These are phyloP conservation scores for Drosophila athabasca DNA, from an alignment of 1,140 invertebrate genomes.

Conservation along the genomic window DNA sequence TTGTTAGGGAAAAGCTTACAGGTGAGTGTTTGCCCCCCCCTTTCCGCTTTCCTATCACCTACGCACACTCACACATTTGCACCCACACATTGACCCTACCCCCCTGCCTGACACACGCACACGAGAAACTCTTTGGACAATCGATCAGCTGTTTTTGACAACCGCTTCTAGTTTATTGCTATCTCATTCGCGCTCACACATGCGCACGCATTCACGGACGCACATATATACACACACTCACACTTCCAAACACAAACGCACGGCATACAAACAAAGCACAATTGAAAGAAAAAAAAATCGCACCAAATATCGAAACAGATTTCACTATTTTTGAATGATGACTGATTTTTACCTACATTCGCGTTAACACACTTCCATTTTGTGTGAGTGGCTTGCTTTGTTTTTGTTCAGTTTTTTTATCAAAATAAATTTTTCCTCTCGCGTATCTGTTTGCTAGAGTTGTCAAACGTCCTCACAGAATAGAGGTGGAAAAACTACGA, in stretches of 20 bases:
- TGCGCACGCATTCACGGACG: slow-evolving; percentile 45
- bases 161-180: slow-evolving; percentile 45
- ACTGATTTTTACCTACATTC: slow-evolving; percentile 35
- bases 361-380: slow-evolving; percentile 58
- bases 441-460: neutral
- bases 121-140: too few species aligned
- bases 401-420: slow-evolving; percentile 26
- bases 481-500: too few species aligned
- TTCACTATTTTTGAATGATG: slow-evolving; percentile 16
- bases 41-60: neutral
- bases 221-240: slow-evolving; percentile 14
- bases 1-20: slow-evolving; percentile 47
- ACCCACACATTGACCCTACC: slow-evolving; percentile 9
- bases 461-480: too few species aligned
- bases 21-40: slow-evolving; percentile 40
- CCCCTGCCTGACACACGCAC: too few species aligned
- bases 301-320: slow-evolving; percentile 9
- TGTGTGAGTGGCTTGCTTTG: slow-evolving; percentile 34
- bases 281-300: slow-evolving; percentile 41
- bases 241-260: slow-evolving; percentile 38
- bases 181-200: slow-evolving; percentile 38
- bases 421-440: slow-evolving; percentile 13
- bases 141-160: slow-evolving; percentile 61
- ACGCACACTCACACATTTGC: slow-evolving; percentile 2
- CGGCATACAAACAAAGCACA: slow-evolving; percentile 50